Evolutionary conservation across 2,113 vertebrate genomes (phyloP).

Genomic region (Phrynocephalus versicolor): DNA sequence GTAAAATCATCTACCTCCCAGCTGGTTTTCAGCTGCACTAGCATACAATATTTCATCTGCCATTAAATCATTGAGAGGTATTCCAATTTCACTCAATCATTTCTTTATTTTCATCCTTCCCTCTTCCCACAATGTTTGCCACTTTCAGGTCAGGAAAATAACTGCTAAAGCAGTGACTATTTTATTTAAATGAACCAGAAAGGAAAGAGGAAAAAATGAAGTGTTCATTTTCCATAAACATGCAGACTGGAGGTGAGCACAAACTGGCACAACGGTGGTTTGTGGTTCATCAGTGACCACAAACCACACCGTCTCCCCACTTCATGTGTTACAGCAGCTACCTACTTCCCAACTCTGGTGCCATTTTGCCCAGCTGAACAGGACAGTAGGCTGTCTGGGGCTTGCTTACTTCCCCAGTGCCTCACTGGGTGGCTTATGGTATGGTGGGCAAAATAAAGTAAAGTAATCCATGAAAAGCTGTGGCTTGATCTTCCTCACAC

Average conservation of each 20-base stretch:
- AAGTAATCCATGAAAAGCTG: too few species aligned
- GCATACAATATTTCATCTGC: conserved; percentile 59
- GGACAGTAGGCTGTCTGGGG: too few species aligned
- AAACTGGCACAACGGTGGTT: too few species aligned
- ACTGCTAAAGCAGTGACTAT: conserved; percentile 1
- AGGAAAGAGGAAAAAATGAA: neutral
- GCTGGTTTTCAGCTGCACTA: conserved; percentile 53
- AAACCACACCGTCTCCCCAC: too few species aligned
- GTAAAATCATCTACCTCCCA: conserved; percentile 49
- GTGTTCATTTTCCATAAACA: neutral
- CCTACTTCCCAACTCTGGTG: too few species aligned
- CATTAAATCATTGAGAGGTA: conserved; percentile 59
- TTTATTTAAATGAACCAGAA: conserved; percentile 22
- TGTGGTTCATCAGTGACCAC: too few species aligned
- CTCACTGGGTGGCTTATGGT: too few species aligned
- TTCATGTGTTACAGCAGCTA: too few species aligned
- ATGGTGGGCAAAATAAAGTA: too few species aligned
- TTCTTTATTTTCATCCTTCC: conserved; percentile 10
- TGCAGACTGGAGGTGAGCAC: neutral
- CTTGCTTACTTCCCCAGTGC: too few species aligned
- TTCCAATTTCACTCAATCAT: conserved; percentile 51
- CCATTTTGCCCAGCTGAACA: too few species aligned
- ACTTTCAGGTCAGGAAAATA: conserved; percentile 28
- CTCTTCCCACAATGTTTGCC: neutral
- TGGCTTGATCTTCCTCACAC: neutral